Percentiles rank a stretch among this genome's conserved stretches.
These are phyloP conservation scores for Myotis lucifugus DNA, from an alignment of 2,113 vertebrate genomes.

Conservation along the genomic window DNA sequence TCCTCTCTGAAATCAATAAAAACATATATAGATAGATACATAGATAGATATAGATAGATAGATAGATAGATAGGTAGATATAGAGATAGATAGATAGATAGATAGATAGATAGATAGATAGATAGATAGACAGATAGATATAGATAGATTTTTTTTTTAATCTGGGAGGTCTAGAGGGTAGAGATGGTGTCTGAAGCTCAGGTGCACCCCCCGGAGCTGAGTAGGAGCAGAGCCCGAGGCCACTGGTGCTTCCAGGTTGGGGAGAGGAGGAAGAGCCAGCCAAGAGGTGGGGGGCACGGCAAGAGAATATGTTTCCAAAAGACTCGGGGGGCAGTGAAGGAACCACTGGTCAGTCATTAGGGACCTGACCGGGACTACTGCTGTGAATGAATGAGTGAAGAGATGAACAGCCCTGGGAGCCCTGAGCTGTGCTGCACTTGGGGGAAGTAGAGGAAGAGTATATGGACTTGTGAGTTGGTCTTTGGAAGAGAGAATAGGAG, in stretches of 20 bases:
- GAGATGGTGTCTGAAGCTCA: background rate
- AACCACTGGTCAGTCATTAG: background rate
- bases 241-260: fast-evolving
- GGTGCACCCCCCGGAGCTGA: background rate
- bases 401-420: fast-evolving
- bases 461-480: background rate
- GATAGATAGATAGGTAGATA: no score
- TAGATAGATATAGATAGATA: no score
- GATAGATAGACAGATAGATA: no score
- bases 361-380: background rate
- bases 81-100: no score
- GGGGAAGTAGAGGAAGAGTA: no score
- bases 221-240: fast-evolving
- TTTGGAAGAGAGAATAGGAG: background rate
- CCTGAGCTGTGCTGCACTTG: background rate
- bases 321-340: background rate
- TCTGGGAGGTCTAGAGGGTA: no score
- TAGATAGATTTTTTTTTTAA: background rate
- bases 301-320: background rate
- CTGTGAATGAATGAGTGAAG: no score
- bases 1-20: no score
- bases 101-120: no score
- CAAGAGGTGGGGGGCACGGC: background rate
- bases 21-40: no score
- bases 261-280: background rate